Percentiles rank a stretch among this genome's conserved stretches.
Conservation (phyloP, 1,140 invertebrate species). For the Philaenus spumarius region DNA sequence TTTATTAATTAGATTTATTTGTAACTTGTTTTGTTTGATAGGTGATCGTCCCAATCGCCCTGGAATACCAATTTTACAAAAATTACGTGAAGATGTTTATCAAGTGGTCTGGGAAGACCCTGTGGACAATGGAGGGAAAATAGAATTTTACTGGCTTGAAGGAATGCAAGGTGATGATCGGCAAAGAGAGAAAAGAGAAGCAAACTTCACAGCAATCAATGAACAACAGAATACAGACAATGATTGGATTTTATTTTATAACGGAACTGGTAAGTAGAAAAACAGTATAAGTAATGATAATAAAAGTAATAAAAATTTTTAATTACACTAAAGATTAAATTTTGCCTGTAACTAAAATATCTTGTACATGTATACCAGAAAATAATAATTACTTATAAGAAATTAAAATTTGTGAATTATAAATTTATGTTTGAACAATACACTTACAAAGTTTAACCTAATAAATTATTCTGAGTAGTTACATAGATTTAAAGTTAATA, state of each 20-base stretch:
- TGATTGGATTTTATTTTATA: slow-evolving; percentile 67
- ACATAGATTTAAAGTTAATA: too few species aligned
- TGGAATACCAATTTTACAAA: slow-evolving; percentile 55
- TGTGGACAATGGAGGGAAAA: slow-evolving; percentile 57
- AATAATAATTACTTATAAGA: too few species aligned
- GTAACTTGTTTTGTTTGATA: slow-evolving; percentile 30
- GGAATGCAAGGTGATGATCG: slow-evolving; percentile 29
- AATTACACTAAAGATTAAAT: too few species aligned
- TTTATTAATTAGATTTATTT: not conserved
- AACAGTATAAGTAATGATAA: too few species aligned
- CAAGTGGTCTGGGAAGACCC: slow-evolving; percentile 61
- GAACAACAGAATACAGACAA: slow-evolving; percentile 36
- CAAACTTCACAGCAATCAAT: slow-evolving; percentile 17
- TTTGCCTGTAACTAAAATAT: too few species aligned
- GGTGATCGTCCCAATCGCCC: slow-evolving; percentile 60
- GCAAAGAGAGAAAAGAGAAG: slow-evolving; percentile 25
- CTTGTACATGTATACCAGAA: too few species aligned
- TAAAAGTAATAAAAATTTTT: too few species aligned
- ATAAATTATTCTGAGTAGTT: too few species aligned
- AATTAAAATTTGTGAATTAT: too few species aligned
- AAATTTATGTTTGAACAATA: too few species aligned
- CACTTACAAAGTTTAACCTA: too few species aligned
- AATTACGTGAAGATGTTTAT: slow-evolving; percentile 55
- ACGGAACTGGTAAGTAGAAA: slow-evolving; percentile 67
- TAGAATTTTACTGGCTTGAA: slow-evolving; percentile 54